phyloP scores from a whole-genome alignment of 1,140 invertebrate species.

The Drosophila nigromelanica region DNA sequence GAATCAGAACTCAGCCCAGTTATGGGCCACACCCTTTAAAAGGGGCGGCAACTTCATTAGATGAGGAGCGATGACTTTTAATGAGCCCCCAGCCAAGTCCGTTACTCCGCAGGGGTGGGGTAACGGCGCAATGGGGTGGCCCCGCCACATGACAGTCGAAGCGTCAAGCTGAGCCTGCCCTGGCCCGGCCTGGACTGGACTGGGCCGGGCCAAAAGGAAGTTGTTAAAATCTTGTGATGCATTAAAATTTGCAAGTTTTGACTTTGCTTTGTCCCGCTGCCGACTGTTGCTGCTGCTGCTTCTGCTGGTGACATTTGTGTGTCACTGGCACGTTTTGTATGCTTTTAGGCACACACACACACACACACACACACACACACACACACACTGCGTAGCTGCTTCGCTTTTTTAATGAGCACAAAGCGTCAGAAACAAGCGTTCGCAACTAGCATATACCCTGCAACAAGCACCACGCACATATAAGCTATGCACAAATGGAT shows the following conservation, averaged over 20 bases:
- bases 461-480: too few species aligned
- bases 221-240: constrained; percentile 74
- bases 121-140: neutral
- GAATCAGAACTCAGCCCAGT: constrained; percentile 5
- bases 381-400: constrained; percentile 65
- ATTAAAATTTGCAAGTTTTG: constrained; percentile 80
- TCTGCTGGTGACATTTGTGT: constrained; percentile 69
- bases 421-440: constrained; percentile 13
- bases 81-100: constrained; percentile 42
- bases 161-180: constrained; percentile 35
- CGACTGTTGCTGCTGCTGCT: constrained; percentile 28
- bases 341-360: constrained; percentile 55
- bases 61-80: constrained; percentile 39
- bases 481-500: too few species aligned
- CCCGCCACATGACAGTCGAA: constrained; percentile 56
- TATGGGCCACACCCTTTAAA: constrained; percentile 34
- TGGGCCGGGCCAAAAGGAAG: constrained; percentile 27
- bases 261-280: constrained; percentile 53
- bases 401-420: constrained; percentile 77
- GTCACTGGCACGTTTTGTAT: constrained; percentile 72
- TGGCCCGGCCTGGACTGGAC: too few species aligned
- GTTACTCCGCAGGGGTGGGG: neutral
- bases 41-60: constrained; percentile 54
- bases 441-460: too few species aligned
- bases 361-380: constrained; percentile 14